Evolutionary conservation across 2,113 vertebrate genomes (phyloP).

Genomic region (Pica pica): DNA sequence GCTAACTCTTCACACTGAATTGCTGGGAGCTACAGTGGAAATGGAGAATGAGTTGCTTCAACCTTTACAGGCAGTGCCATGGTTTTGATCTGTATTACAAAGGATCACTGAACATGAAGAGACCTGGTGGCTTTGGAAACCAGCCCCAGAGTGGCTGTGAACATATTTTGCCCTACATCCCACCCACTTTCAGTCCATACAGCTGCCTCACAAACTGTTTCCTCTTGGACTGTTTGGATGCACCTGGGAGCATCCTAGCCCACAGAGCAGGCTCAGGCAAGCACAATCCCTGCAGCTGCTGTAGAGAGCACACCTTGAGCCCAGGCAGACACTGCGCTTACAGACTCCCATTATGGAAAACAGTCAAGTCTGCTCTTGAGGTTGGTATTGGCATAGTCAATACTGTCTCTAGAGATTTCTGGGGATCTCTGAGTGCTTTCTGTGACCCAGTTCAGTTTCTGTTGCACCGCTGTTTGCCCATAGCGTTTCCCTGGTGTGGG

Average conservation of each 20-base stretch:
- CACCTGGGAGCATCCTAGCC: constrained; percentile 33
- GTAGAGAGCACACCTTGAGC: background rate
- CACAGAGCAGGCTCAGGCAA: constrained; percentile 3
- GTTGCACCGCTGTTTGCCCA: background rate
- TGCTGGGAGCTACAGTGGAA: background rate
- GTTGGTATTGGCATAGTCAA: background rate
- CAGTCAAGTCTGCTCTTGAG: constrained; percentile 18
- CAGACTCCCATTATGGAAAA: background rate
- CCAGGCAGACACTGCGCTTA: background rate
- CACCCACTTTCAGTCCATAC: background rate
- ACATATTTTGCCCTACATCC: background rate
- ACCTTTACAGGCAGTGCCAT: background rate
- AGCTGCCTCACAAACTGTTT: background rate
- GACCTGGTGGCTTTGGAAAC: constrained; percentile 20
- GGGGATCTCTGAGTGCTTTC: background rate
- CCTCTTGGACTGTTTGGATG: background rate
- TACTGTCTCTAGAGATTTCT: constrained; percentile 32
- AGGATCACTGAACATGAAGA: background rate
- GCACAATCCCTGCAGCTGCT: constrained; percentile 10
- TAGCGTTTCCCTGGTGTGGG: background rate
- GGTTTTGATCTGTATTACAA: constrained; percentile 24
- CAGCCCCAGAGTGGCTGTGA: background rate
- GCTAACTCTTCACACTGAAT: background rate
- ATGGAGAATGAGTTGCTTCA: background rate
- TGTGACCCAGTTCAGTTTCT: constrained; percentile 9